phyloP scores from a whole-genome alignment of 1,140 invertebrate species.

The Pinna nobilis region DNA sequence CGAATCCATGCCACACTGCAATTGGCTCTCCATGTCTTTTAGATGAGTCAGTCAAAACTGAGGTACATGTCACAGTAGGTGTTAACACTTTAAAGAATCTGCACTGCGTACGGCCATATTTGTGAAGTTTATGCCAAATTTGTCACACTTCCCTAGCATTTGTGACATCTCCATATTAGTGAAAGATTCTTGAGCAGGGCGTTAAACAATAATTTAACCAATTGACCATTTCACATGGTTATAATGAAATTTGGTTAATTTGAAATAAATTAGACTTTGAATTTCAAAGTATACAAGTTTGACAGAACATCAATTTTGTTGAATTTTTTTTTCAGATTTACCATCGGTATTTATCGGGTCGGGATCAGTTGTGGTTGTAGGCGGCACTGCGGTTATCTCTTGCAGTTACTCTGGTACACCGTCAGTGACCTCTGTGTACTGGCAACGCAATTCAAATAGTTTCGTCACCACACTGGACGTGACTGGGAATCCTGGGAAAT shows the following conservation, averaged over 20 bases:
- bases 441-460: background rate
- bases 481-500: background rate
- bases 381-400: conserved; percentile 8
- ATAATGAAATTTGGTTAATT: too few relatives aligned
- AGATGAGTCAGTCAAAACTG: too few relatives aligned
- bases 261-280: background rate
- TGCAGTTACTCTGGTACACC: conserved; percentile 6
- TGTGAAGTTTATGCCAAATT: background rate
- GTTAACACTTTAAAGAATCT: too few relatives aligned
- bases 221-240: too few relatives aligned
- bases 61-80: too few relatives aligned
- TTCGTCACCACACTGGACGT: background rate
- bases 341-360: conserved; percentile 3
- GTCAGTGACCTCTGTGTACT: background rate
- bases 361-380: conserved; percentile 8
- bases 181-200: conserved; percentile 17
- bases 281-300: conserved; percentile 1
- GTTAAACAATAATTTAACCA: conserved; percentile 19
- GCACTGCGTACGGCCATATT: background rate
- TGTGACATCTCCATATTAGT: conserved; percentile 12
- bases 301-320: background rate
- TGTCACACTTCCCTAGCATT: background rate
- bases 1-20: too few relatives aligned
- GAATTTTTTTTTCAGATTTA: conserved; percentile 2
- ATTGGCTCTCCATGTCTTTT: too few relatives aligned